Percentiles rank a stretch among this genome's conserved stretches.
These are phyloP conservation scores for Carassius gibelio DNA, from an alignment of 2,113 vertebrate species.

Conservation along the genomic window DNA sequence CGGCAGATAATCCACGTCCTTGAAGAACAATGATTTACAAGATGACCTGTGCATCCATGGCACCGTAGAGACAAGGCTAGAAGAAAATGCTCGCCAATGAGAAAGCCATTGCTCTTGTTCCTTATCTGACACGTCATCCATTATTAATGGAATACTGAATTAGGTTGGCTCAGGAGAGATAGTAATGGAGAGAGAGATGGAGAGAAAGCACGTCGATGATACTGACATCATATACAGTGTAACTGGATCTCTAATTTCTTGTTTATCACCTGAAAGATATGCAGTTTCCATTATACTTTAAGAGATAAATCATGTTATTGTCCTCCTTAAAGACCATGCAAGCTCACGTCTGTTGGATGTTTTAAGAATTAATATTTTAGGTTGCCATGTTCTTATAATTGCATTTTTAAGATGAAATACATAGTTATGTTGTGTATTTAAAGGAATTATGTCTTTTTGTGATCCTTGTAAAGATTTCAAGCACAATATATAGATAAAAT, in stretches of 20 bases:
- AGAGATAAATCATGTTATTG: neutral
- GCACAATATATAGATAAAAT: neutral
- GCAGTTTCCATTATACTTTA: neutral
- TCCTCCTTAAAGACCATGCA: neutral
- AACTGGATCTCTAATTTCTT: conserved; percentile 18
- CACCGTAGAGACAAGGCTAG: neutral
- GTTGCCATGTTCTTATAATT: neutral
- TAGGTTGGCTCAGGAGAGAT: conserved; percentile 41
- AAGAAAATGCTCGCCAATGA: neutral
- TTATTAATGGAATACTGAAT: conserved; percentile 45
- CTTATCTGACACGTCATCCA: conserved; percentile 39
- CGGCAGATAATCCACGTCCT: conserved; percentile 43
- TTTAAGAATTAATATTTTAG: neutral
- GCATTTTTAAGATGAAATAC: neutral
- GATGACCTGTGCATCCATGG: conserved; percentile 28
- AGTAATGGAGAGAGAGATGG: conserved; percentile 32
- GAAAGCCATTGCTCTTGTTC: conserved; percentile 28
- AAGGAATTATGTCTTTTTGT: neutral
- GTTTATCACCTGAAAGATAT: neutral
- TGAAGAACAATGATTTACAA: conserved; percentile 47
- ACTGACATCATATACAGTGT: conserved; percentile 3
- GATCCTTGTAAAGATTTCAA: neutral
- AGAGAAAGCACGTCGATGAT: neutral
- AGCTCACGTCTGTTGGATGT: neutral
- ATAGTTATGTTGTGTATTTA: neutral